A percentile compares a stretch with the other conserved stretches of the same genome.
phyloP scores from a whole-genome alignment of 2,113 vertebrate genomes.

The Gnathonemus longibarbis region DNA sequence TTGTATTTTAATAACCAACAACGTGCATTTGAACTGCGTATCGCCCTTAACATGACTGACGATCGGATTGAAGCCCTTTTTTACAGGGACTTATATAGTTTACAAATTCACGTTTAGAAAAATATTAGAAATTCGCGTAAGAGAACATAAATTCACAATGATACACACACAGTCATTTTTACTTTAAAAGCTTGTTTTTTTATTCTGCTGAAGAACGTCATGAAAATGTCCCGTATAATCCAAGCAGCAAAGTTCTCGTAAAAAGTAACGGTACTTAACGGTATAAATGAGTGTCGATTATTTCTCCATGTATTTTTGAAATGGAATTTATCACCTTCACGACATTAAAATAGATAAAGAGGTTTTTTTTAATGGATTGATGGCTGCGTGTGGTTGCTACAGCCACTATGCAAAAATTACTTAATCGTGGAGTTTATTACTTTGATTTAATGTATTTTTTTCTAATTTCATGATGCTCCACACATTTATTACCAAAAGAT shows the following conservation, averaged over 20 bases:
- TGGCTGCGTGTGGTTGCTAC: neutral
- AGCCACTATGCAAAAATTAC: neutral
- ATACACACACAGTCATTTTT: neutral
- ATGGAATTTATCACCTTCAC: neutral
- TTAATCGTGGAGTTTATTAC: neutral
- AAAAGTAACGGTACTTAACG: neutral
- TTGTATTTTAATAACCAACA: neutral
- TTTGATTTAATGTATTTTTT: neutral
- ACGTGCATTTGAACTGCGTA: neutral
- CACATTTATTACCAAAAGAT: neutral
- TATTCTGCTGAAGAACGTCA: neutral
- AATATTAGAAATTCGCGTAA: neutral
- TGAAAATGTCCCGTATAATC: neutral
- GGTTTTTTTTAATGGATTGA: neutral
- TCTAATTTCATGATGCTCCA: neutral
- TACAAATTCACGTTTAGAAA: neutral
- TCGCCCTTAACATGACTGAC: neutral
- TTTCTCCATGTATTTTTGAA: neutral
- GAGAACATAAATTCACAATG: neutral
- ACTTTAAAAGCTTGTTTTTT: neutral
- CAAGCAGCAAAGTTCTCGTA: neutral
- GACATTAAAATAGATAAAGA: neutral
- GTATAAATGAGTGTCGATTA: neutral
- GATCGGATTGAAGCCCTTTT: neutral
- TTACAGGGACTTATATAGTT: neutral